Conservation (phyloP, 2,888 invertebrate genomes). For the Pollenia griseotomentosa region DNA sequence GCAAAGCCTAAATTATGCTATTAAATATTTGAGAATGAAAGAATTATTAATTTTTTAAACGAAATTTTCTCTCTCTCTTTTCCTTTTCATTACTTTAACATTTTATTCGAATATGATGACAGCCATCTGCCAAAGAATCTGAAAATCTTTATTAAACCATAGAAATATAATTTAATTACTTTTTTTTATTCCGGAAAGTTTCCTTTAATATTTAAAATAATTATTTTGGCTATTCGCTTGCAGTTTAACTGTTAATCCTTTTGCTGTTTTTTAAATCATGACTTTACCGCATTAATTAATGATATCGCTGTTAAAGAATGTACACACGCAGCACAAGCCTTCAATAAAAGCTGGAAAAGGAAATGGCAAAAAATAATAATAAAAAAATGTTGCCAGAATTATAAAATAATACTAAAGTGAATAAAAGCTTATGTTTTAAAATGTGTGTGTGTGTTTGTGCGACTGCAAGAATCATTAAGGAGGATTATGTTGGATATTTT, state of each 20-base stretch:
- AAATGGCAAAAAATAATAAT: background rate
- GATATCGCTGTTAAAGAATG: slow-evolving; percentile 20
- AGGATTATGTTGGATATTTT: slow-evolving; percentile 58
- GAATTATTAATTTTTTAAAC: too few species aligned
- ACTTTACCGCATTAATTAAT: slow-evolving; percentile 57
- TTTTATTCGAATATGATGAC: background rate
- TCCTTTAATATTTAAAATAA: slow-evolving; percentile 12
- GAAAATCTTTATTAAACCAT: slow-evolving; percentile 30
- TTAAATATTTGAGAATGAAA: too few species aligned
- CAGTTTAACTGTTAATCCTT: slow-evolving; percentile 45
- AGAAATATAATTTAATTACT: background rate
- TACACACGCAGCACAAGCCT: background rate
- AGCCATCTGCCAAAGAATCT: background rate
- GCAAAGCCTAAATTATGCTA: too few species aligned
- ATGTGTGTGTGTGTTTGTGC: slow-evolving; percentile 3
- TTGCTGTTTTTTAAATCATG: slow-evolving; percentile 52
- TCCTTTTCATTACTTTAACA: background rate
- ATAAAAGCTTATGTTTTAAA: slow-evolving; percentile 12
- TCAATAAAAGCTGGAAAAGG: background rate
- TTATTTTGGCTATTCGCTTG: slow-evolving; percentile 3
- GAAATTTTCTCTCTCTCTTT: too few species aligned
- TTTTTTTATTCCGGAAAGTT: slow-evolving; percentile 9
- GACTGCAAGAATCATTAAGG: background rate
- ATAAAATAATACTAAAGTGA: slow-evolving; percentile 25
- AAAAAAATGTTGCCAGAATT: slow-evolving; percentile 14